Conservation (phyloP, 2,113 vertebrate species). For the Lepisosteus osseus region DNA sequence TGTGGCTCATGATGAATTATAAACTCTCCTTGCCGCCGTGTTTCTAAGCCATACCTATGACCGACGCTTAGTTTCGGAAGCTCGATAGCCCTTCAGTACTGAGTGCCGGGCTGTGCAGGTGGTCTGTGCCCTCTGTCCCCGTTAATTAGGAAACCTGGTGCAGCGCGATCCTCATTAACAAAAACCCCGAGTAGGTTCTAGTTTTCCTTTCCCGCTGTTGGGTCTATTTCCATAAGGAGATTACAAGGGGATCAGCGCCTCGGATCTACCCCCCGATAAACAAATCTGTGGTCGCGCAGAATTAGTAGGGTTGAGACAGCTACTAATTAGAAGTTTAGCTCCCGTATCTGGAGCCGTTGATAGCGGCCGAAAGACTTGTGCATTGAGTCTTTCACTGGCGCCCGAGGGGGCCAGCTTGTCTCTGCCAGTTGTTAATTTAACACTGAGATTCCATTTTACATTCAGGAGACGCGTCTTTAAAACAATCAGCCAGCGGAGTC, state of each 20-base stretch:
- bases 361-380: constrained; percentile 52
- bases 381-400: not conserved
- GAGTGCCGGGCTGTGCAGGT: constrained; percentile 63
- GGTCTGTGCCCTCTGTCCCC: constrained; percentile 59
- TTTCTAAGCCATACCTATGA: not conserved
- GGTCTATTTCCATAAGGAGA: constrained; percentile 71
- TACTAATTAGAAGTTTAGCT: constrained; percentile 73
- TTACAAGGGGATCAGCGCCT: constrained; percentile 78
- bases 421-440: constrained; percentile 17
- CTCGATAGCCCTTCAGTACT: constrained; percentile 28
- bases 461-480: not conserved
- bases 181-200: constrained; percentile 43
- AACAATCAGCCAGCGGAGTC: constrained; percentile 27
- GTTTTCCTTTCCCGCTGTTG: constrained; percentile 47
- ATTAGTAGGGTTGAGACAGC: constrained; percentile 53
- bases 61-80: constrained; percentile 25
- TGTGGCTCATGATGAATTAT: too few relatives aligned
- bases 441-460: not conserved
- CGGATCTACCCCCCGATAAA: constrained; percentile 55
- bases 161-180: constrained; percentile 71
- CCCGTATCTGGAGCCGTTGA: constrained; percentile 52
- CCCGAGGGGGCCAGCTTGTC: constrained; percentile 28
- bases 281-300: constrained; percentile 59
- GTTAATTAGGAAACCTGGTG: constrained; percentile 79
- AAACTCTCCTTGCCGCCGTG: too few relatives aligned